These are phyloP conservation scores for Microtus oregoni DNA, from an alignment of 2,113 vertebrate species.

Conservation along the genomic window DNA sequence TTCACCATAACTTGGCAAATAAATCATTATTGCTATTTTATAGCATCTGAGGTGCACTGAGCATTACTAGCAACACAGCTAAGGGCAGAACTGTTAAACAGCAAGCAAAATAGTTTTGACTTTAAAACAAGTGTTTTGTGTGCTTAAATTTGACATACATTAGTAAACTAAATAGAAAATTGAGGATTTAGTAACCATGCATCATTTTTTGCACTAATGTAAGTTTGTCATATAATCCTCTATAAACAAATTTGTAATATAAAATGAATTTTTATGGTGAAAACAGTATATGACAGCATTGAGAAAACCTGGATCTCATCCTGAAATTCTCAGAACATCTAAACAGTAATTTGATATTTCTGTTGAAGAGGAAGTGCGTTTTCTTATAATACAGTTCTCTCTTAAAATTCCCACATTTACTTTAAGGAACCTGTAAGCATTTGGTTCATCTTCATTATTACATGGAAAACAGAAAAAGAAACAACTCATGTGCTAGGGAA, in stretches of 20 bases:
- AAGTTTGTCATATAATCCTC: not conserved
- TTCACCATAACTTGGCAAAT: not conserved
- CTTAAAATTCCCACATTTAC: not conserved
- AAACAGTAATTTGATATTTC: constrained; percentile 17
- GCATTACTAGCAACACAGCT: not conserved
- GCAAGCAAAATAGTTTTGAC: not conserved
- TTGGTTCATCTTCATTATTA: not conserved
- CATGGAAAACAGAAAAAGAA: not conserved
- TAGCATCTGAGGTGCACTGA: not conserved
- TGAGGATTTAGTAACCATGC: not conserved
- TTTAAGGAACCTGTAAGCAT: not conserved
- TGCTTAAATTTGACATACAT: not conserved
- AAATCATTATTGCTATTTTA: constrained; percentile 19
- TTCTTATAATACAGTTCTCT: not conserved
- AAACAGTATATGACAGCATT: not conserved
- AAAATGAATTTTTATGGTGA: not conserved
- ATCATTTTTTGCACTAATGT: not conserved
- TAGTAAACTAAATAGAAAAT: not conserved
- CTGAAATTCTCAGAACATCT: not conserved
- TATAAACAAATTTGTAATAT: not conserved
- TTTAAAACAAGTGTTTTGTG: not conserved
- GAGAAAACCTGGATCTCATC: not conserved
- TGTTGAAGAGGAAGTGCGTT: not conserved
- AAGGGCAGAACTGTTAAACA: not conserved
- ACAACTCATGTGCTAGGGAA: not conserved